Evolutionary conservation across 1,140 invertebrate species (phyloP), one percentile per base, ranked within the genome.

Genomic region (Dryas iulia): DNA sequence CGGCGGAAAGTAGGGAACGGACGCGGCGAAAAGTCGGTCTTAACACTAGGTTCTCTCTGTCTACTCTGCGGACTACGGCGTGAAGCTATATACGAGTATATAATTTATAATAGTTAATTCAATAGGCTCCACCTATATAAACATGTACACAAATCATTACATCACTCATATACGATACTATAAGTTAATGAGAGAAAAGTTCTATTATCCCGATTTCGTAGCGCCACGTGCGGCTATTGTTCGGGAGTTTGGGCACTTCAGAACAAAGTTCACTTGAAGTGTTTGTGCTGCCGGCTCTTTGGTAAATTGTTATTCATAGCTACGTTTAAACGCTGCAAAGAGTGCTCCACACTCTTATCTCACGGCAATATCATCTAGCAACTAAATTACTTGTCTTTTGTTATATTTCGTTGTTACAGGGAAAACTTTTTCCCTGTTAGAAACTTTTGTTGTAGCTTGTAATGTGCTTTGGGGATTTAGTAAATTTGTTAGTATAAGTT

Each of bases 271-370:
- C 79, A 69, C 75, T 81, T 84, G 82, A 84, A 90, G 83, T 88
- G 84, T 89, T 89, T 90, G 84, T 74, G 80, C 81, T 85, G 69
- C 73, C 77, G 79, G 82, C 86, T 89, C 86, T 84, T 86, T 81
- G 77, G 77, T 84, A 87, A 86, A 90, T 90, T 88, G 86, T 89
- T 90, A 88, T 90, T 90, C 86, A 90, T 89, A 86, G 85, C 86
- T 87, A 82, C 83, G 80, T 86, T 87, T 84, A 87, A 88, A 87
- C 83, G 83, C 69, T 77, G 78, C 75, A 86, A 89, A 87, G 86
- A 88, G 83, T 88, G 81, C 82, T 87, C 80, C 81, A 83, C 82
- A 84, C 77, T 81, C 78, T 86, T 88, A 84, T 88, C 86, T 87
- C 68, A 52, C 66, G 72, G 76, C 84, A 83, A 89, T 89, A 85